Base-by-base conservation (phyloP, 2,888 invertebrate genomes). In the Apamea epomidion region DNA sequence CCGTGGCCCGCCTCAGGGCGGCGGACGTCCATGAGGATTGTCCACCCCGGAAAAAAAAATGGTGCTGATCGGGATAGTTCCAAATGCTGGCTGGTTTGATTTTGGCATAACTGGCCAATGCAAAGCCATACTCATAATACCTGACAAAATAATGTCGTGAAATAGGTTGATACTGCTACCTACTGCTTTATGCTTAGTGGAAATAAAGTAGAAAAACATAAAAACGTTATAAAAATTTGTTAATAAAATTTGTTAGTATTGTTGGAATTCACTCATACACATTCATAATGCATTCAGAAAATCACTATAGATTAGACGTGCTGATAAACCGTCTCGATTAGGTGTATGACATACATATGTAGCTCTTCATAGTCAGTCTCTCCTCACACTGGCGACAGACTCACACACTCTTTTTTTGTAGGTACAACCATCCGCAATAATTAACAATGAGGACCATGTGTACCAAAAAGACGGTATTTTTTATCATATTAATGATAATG, bases 301-400 rank as follows among this genome's bases (percentile, higher is more conserved):
- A 69, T 60, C 42, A 74, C 71, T 76, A 48, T 65, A 86, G 80
- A 84, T 84, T 77, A 80, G 62, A 71, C 62, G 37, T 45, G 64
- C 86, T 83, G 85, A 85, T 85, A 87, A 85, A 81, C 74, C 45
- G 58, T 54, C 54, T n/a, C 68, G 72, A 69, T 87, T 76, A 72
- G 25, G 58, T 45, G 45, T n/a, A 37, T 81, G 65, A 51, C 75
- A 73, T 1, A 74, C 51, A 65, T 51, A 58, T 64, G 32, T 45
- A 45, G n/a, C 60, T 69, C 21, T 74, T 71, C 64, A 76, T 60
- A 65, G 74, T 83, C 84, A 84, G 87, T 85, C 76, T 64, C 51
- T 54, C 54, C 29, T 72, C 4, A 62, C 60, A 65, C 37, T 48
- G 48, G 51, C 60, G 32, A 54, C 60, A 72, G 69, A 60, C 16